Conservation (phyloP, 2,888 invertebrate species). For the Schizaphis graminum region DNA sequence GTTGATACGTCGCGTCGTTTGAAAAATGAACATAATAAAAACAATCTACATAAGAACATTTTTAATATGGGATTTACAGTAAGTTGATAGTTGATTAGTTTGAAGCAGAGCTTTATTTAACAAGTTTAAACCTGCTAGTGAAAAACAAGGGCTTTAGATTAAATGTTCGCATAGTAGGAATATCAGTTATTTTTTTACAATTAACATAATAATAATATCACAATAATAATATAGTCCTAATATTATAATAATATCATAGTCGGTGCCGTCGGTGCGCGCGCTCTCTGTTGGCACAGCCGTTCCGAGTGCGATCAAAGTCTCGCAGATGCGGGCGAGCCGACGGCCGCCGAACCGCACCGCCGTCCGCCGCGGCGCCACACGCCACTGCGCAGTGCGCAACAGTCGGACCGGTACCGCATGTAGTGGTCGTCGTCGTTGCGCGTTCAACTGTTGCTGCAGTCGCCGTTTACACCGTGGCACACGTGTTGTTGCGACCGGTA, state of each 20-base stretch:
- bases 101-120: too few relatives aligned
- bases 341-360: not conserved
- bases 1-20: too few relatives aligned
- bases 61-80: too few relatives aligned
- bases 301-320: conserved; percentile 31
- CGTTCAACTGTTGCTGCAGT: not conserved
- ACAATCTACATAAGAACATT: too few relatives aligned
- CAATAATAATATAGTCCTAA: not conserved
- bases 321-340: not conserved
- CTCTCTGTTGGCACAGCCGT: conserved; percentile 30
- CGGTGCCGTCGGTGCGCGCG: conserved; percentile 25
- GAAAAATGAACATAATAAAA: too few relatives aligned
- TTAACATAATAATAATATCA: too few relatives aligned
- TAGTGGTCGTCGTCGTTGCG: not conserved
- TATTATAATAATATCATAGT: not conserved
- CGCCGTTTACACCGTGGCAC: not conserved
- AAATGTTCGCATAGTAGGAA: too few relatives aligned
- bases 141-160: too few relatives aligned
- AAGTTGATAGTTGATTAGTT: too few relatives aligned
- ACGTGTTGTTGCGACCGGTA: conserved; percentile 30
- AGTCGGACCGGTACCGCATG: conserved; percentile 65
- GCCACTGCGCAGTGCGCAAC: not conserved
- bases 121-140: too few relatives aligned
- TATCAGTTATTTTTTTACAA: too few relatives aligned
- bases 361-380: not conserved